A percentile compares a stretch with the other conserved stretches of the same genome.
Conservation (phyloP, 2,113 vertebrate species). For the Cebus imitator region DNA sequence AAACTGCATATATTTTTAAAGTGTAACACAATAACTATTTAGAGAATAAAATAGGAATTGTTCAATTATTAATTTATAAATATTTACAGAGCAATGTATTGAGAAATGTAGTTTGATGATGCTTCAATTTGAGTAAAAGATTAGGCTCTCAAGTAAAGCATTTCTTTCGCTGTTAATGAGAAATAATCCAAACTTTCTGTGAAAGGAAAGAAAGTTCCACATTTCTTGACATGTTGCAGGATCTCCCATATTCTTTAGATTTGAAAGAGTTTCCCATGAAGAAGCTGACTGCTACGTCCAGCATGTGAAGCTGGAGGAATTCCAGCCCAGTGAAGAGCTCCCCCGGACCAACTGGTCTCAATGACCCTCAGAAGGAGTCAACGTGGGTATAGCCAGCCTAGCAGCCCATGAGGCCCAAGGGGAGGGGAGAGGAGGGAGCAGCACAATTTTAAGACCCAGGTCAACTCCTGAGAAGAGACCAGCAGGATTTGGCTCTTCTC, state of each 20-base stretch:
- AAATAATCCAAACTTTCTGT: background rate
- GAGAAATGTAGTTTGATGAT: background rate
- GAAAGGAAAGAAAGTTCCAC: background rate
- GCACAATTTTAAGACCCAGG: background rate
- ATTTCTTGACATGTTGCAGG: background rate
- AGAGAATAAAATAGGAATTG: background rate
- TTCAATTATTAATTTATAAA: background rate
- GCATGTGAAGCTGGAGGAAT: background rate
- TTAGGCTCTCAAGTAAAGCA: background rate
- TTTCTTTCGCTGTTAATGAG: background rate
- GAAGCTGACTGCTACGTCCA: background rate
- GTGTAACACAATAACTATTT: no score
- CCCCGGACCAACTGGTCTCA: background rate
- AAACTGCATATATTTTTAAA: no score
- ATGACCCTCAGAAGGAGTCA: background rate
- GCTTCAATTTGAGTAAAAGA: background rate
- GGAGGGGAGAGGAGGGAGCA: background rate
- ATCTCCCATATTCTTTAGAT: background rate
- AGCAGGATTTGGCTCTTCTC: background rate
- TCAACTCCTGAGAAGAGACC: background rate
- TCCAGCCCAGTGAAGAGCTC: background rate
- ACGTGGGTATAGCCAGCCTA: background rate
- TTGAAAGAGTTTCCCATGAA: background rate
- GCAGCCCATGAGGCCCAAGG: background rate
- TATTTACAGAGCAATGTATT: background rate